Evolutionary conservation across 2,888 invertebrate genomes (phyloP).

Genomic region (Deilephila porcellus): DNA sequence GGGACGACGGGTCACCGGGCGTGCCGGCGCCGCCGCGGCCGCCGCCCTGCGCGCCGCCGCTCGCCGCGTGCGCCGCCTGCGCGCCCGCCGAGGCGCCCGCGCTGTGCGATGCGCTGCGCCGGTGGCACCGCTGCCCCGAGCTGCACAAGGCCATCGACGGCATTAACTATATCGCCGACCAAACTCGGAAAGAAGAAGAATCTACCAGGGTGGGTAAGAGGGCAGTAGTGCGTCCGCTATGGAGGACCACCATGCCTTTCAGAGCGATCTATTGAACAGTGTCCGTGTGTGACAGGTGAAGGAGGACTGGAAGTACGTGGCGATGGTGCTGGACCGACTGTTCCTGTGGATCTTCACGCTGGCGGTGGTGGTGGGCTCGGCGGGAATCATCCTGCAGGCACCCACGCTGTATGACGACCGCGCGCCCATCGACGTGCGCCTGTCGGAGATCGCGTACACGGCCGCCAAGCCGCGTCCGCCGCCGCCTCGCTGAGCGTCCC

Average conservation of each 20-base stretch:
- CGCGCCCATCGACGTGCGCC: constrained; percentile 93
- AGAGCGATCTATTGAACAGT: neutral
- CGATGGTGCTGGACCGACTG: constrained; percentile 98
- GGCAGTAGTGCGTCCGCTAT: neutral
- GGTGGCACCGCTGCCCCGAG: constrained; percentile 96
- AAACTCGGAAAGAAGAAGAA: constrained; percentile 95
- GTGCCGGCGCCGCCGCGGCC: constrained; percentile 40
- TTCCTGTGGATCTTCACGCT: constrained; percentile 99
- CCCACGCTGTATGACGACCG: constrained; percentile 97
- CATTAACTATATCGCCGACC: constrained; percentile 96
- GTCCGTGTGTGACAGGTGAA: constrained; percentile 87
- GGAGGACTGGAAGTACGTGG: constrained; percentile 99
- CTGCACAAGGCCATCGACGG: constrained; percentile 97
- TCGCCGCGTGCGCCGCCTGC: constrained; percentile 83
- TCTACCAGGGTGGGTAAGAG: constrained; percentile 90
- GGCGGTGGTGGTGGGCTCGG: constrained; percentile 96
- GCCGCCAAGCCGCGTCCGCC: constrained; percentile 91
- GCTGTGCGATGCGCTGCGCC: constrained; percentile 87
- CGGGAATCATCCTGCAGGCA: constrained; percentile 97
- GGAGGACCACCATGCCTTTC: neutral
- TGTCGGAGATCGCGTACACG: constrained; percentile 95
- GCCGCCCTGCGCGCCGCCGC: constrained; percentile 67
- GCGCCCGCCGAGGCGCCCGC: constrained; percentile 81
- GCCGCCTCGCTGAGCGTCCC: constrained; percentile 60
- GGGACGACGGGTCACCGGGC: constrained; percentile 42